Conservation (phyloP, 1,140 invertebrate genomes). For the Tyrophagus putrescentiae region DNA sequence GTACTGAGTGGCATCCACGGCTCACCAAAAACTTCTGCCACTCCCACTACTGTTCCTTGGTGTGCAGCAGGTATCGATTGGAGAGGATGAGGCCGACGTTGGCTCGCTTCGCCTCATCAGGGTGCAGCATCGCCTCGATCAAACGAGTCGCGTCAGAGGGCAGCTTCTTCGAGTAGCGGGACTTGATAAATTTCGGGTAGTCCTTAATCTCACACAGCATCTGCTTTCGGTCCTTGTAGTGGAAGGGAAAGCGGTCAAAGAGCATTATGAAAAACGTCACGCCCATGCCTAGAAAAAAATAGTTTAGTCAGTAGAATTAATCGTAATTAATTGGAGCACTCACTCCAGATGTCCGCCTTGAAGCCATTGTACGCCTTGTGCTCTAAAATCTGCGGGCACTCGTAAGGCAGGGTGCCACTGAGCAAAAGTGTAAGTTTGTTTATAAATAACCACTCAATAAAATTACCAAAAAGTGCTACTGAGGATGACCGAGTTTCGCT, state of each 20-base stretch:
- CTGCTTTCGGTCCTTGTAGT: constrained; percentile 31
- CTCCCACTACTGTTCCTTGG: too few species aligned
- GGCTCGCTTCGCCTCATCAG: not conserved
- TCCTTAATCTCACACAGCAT: not conserved
- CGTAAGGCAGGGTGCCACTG: constrained; percentile 27
- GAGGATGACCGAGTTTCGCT: too few species aligned
- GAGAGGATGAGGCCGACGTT: not conserved
- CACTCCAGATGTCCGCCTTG: constrained; percentile 28
- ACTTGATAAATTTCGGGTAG: not conserved
- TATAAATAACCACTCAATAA: too few species aligned
- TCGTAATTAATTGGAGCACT: constrained; percentile 26
- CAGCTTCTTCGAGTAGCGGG: constrained; percentile 27
- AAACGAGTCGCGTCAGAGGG: constrained; percentile 29
- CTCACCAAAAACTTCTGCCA: too few species aligned
- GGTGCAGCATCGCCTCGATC: not conserved
- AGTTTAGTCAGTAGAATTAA: too few species aligned
- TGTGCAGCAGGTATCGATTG: not conserved
- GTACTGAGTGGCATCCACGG: too few species aligned
- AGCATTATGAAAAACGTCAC: constrained; percentile 30
- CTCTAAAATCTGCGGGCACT: constrained; percentile 30
- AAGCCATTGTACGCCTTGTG: constrained; percentile 26
- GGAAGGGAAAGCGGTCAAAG: constrained; percentile 32
- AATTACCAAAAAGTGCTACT: too few species aligned
- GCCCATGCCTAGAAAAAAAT: constrained; percentile 29
- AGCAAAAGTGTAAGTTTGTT: too few species aligned